Evolutionary conservation across 1,140 invertebrate species (phyloP), one percentile per base, ranked within the genome.

Genomic region (Belonocnema kinseyi): DNA sequence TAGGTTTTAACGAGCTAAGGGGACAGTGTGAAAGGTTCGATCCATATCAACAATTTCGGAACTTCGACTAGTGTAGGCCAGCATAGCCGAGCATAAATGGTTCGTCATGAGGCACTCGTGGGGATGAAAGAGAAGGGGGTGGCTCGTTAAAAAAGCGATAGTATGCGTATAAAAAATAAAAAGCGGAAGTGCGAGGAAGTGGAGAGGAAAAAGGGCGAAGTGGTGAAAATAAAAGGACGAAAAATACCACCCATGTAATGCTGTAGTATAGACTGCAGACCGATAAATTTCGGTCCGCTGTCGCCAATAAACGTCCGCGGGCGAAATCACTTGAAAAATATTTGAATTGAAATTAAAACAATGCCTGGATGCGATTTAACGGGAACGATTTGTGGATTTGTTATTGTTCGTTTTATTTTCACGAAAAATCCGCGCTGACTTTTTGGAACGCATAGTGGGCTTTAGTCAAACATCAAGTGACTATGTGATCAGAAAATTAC

Each of bases 271-370:
- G 61, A 40, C 61, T 66, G 61, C 26, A 46, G 26, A 46, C 61
- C 61, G 61, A 66, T 66, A 66, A 66, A 66, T 66, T 66, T 66
- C 61, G 46, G 61, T 66, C 40, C 61, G 61, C 16, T 40, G 61
- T 26, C 61, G 61, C 61, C 61, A 66, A 66, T 66, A 66, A 66
- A 66, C 26, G 61, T 46, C 61, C 61, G 40, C 61, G 11, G 40
- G n/a, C 13, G 26, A 66, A 66, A 66, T 66, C 26, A 46, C 61
- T 66, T n/a, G 61, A 40, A 66, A 66, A 66, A 66, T 66, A 66
- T 66, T 66, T 66, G 33, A 66, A 66, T 66, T 16, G 61, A 40
- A 66, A 66, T 66, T 66, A 40, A 66, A 66, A 66, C 61, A 66
- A 66, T 66, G 61, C 13, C 12, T 33, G n/a, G 61, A n/a, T 13